Evolutionary conservation across 2,888 invertebrate genomes (phyloP).

Genomic region (Drepanosiphum platanoidis): DNA sequence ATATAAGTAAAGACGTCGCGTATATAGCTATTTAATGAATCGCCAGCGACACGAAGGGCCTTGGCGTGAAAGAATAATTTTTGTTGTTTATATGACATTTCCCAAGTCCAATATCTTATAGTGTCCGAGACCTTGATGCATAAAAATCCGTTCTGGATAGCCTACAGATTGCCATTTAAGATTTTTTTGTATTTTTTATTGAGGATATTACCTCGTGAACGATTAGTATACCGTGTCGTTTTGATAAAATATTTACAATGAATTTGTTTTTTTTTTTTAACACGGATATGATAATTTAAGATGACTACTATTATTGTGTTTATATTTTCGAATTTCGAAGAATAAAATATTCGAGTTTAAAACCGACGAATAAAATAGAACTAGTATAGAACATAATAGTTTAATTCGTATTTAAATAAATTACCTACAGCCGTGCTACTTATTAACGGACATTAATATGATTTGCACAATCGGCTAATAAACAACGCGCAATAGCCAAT

Average conservation of each 20-base stretch:
- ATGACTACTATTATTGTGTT: not conserved
- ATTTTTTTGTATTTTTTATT: constrained; percentile 56
- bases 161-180: constrained; percentile 57
- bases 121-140: constrained; percentile 51
- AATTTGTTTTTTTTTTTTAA: not conserved
- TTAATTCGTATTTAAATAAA: not conserved
- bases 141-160: constrained; percentile 50
- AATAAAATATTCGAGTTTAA: not conserved
- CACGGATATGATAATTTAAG: not conserved
- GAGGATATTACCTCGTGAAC: constrained; percentile 56
- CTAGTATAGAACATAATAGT: not conserved
- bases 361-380: not conserved
- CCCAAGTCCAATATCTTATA: constrained; percentile 53
- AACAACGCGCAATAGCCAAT: no score
- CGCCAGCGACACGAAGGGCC: constrained; percentile 18
- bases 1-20: not conserved
- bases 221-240: constrained; percentile 29
- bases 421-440: not conserved
- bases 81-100: constrained; percentile 52
- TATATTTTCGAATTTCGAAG: not conserved
- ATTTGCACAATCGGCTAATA: no score
- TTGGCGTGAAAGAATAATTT: constrained; percentile 48
- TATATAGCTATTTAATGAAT: not conserved
- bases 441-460: no score
- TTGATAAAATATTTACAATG: constrained; percentile 22